A percentile compares a stretch with the other conserved stretches of the same genome.
Evolutionary conservation across 2,113 vertebrate genomes (phyloP).

Genomic region (Hemiprocne comata): DNA sequence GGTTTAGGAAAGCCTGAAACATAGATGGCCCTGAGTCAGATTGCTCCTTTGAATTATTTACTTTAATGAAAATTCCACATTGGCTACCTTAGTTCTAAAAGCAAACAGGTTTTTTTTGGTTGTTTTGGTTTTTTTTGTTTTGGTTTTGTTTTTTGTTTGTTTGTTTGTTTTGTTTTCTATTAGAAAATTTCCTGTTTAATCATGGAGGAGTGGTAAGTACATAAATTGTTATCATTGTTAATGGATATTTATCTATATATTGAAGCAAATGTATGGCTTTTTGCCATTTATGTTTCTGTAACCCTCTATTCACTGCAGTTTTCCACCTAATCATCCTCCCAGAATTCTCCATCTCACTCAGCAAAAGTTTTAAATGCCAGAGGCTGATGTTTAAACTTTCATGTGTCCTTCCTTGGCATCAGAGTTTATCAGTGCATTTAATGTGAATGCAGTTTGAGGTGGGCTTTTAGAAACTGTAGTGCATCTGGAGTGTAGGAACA

Average conservation of each 20-base stretch:
- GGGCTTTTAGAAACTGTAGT: neutral
- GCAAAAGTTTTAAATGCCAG: neutral
- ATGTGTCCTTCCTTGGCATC: neutral
- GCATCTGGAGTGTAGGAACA: rapidly evolving
- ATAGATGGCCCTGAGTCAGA: neutral
- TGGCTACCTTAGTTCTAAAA: neutral
- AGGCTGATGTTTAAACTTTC: neutral
- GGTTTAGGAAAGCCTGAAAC: neutral
- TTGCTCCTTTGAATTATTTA: neutral
- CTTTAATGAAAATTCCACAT: neutral
- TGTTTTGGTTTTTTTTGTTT: too few species aligned
- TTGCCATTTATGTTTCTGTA: neutral
- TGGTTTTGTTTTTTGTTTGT: too few species aligned
- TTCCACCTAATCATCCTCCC: neutral
- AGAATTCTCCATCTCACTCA: neutral
- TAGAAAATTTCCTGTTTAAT: neutral
- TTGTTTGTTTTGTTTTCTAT: neutral
- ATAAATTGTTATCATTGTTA: neutral
- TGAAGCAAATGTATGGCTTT: neutral
- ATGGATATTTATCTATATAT: neutral
- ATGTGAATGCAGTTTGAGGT: neutral
- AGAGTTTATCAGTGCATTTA: neutral
- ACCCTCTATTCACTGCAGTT: neutral
- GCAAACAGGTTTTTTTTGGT: neutral
- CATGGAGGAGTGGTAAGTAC: neutral